Base-by-base conservation (phyloP, 2,113 vertebrate species). In the Rutilus rutilus region DNA sequence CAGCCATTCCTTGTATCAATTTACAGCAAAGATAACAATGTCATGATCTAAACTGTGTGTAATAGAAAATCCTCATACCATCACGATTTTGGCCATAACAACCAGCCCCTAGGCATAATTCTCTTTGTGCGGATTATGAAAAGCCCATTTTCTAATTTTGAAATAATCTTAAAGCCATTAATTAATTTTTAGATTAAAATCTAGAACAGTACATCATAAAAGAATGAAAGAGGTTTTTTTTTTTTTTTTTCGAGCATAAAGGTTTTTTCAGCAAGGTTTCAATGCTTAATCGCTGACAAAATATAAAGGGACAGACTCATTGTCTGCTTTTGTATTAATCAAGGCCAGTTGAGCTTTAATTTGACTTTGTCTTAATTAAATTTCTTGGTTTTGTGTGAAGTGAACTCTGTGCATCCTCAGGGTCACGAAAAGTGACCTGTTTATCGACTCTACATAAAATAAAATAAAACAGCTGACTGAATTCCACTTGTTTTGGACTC, bases 301-400 rank as follows among this genome's bases (percentile, higher is more conserved):
- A 60, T 76, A 80, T 62, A 75, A 59, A 67, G 23, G 5, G 12
- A 74, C 71, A 74, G 23, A 81, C 39, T 87, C 57, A 47, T 60
- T 75, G 78, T 62, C 36, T 25, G 77, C 80, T n/a, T 76, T 52
- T 65, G 90, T 90, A 89, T 93, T 89, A 90, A 89, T 84, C 86
- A 62, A 2, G 86, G 83, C 87, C 86, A 62, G 86, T 21, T 85
- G 86, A 89, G 88, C 90, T 90, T 90, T 93, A 91, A 93, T 93
- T 93, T 87, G 89, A 91, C 79, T 86, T 67, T 71, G 78, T 87
- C 85, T 89, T 94, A 42, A 60, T 78, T 39, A 8, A 42, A 80
- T 64, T 45, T n/a, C 12, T 64, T 64, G 59, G 57, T 30, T 45
- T 64, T 64, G n/a, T 45, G 59, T 64, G 17, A 80, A 45, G 71